Conservation (phyloP, 2,797 vertebrate genomes). For the Spondyliosoma cantharus region DNA sequence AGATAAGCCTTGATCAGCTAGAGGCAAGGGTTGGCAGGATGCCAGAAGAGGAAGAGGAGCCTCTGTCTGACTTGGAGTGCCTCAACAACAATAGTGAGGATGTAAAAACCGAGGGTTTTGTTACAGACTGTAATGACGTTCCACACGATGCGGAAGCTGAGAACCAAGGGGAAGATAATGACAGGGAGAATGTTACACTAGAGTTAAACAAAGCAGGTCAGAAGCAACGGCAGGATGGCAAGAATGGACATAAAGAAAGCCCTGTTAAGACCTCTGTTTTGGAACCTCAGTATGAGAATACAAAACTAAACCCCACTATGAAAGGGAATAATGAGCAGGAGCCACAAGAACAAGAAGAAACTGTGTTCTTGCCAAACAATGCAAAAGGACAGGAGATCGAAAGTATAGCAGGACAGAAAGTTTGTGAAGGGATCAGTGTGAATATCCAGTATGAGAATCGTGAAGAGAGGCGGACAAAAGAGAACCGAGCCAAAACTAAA, state of each 20-base stretch:
- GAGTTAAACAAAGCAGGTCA: not conserved
- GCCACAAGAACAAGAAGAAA: slow-evolving; percentile 4
- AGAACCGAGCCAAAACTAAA: not conserved
- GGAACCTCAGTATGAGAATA: not conserved
- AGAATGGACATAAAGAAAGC: not conserved
- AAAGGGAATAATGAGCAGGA: slow-evolving; percentile 11
- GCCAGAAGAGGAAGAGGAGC: slow-evolving; percentile 16
- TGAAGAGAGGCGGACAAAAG: not conserved
- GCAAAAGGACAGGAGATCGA: not conserved
- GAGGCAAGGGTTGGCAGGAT: slow-evolving; percentile 7
- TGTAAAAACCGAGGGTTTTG: slow-evolving; percentile 24
- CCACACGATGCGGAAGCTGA: not conserved
- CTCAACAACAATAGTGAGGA: not conserved
- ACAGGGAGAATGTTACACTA: not conserved
- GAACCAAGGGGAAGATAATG: not conserved
- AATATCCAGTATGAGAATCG: not conserved
- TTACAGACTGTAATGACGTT: slow-evolving; percentile 15
- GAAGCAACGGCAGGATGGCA: not conserved
- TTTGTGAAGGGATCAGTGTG: not conserved
- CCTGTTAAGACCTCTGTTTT: not conserved
- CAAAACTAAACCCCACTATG: not conserved
- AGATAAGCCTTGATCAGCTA: slow-evolving; percentile 71
- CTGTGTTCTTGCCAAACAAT: not conserved
- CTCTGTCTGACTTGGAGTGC: slow-evolving; percentile 6
- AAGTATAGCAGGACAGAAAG: not conserved